Base-by-base conservation (phyloP, 2,888 invertebrate species). In the Polyommatus iphigenia region DNA sequence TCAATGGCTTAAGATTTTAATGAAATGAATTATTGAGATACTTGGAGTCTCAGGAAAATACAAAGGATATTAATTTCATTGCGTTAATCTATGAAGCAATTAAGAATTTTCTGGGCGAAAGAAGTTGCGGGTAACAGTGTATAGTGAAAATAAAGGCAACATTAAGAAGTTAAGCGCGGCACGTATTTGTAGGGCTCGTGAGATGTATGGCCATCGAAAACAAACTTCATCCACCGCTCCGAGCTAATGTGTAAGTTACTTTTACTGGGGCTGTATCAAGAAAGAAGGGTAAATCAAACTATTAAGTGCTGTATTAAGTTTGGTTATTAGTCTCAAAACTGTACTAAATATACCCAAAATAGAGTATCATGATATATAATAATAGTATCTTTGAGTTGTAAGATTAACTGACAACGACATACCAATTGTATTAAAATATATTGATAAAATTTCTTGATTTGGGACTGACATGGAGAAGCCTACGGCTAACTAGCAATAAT, bases 151-250 rank as follows among this genome's bases (percentile, higher is more conserved):
- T 59, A 24, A 62, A 24, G 10, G 24, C 10, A 62, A 62, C 4
- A 62, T 62, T 24, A 24, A 62, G 24, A 24, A 62, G 62, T 62
- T 62, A 62, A 62, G 13, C 62, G 62, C 13, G 62, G 62, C 62
- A 62, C 62, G 62, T 62, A 62, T 62, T 13, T 62, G 62, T 62
- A 62, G 62, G 62, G 62, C 62, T 62, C 62, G 62, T 62, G 62
- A 62, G 62, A 24, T 24, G 13, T 24, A 62, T 62, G 10, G 4
- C 20, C 62, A 10, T 24, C 24, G 62, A 62, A 24, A 62, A 62
- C 62, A 13, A 24, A 62, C 62, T 24, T 24, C 13, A 5, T 24
- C 59, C 59, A 10, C 46, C 4, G 54, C 18, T 15, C 13, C 62
- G 20, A 24, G 24, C 62, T 62, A 62, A 62, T 62, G 62, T 62